Evolutionary conservation across 92 coral and sea anemone genomes (phyloP), one percentile per base, ranked within the genome.

Genomic region (Metridium senile): DNA sequence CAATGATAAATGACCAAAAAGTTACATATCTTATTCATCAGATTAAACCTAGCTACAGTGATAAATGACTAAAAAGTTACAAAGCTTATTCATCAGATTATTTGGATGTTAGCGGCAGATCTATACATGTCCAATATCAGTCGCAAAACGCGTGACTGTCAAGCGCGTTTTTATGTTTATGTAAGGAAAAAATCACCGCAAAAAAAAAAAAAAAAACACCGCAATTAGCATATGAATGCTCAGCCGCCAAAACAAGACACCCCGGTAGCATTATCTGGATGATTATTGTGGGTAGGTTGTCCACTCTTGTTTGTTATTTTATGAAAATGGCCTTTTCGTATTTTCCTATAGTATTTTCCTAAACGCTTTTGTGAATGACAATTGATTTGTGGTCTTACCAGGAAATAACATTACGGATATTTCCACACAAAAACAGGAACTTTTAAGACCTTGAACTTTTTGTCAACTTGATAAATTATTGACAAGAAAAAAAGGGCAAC

Each of bases 341-440:
- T 39, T 39, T n/a, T 39, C 49, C 49, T 39, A 39, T 4, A 4
- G 49, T 6, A 39, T 39, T 39, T 6, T 13, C 49, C n/a, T n/a
- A n/a, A n/a, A n/a, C n/a, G n/a, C n/a, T n/a, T n/a, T n/a, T n/a
- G n/a, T n/a, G n/a, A n/a, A n/a, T n/a, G n/a, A n/a, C n/a, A n/a
- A n/a, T 39, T 39, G 49, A 39, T 39, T 39, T 54, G 8, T 54
- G 26, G 61, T 9, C 17, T 54, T 17, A 54, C 26, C 61, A 54
- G n/a, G 61, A 54, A 17, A 17, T n/a, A 17, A 22, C 3, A 22
- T 17, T 17, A 54, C 4, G 9, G 61, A 3, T 54, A 63, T 10
- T 63, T 63, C 69, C 43, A 2, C n/a, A 39, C 27, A n/a, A 63
- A 63, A 61, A 28, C 17, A 19, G 69, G 69, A 63, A 63, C 39